phyloP scores from a whole-genome alignment of 2,797 vertebrate genomes.

The Lemur catta region DNA sequence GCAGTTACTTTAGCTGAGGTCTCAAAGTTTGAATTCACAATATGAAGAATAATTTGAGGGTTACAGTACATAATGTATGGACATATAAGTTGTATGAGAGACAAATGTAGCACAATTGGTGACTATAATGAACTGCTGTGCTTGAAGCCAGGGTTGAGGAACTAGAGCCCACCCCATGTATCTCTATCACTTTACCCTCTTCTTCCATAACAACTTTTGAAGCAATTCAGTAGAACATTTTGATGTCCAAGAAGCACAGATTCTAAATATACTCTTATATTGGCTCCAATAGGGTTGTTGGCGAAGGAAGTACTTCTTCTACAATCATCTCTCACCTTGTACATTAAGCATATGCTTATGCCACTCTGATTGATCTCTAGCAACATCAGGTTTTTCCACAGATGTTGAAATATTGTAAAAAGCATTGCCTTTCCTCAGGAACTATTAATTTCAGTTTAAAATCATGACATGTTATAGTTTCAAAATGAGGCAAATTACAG shows the following conservation, averaged over 20 bases:
- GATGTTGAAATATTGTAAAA: background rate
- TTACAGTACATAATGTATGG: background rate
- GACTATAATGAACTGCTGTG: background rate
- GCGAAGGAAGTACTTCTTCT: background rate
- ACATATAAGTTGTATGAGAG: background rate
- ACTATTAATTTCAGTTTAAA: constrained; percentile 21
- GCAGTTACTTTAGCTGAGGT: background rate
- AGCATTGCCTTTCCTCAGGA: background rate
- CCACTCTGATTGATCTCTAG: background rate
- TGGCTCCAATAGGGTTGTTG: background rate
- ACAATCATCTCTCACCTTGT: background rate
- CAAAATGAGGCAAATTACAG: constrained; percentile 28
- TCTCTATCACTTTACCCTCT: background rate
- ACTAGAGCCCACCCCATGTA: no score
- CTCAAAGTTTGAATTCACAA: background rate
- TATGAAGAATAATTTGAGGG: background rate
- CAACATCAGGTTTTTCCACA: background rate
- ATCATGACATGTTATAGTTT: background rate
- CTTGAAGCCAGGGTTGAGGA: background rate
- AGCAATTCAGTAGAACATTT: background rate
- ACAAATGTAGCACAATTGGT: background rate
- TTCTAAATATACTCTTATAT: background rate
- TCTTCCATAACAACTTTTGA: background rate
- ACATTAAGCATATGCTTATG: background rate
- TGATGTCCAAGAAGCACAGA: background rate